Conservation (phyloP, 1,140 invertebrate species). For the Scylla paramamosain region DNA sequence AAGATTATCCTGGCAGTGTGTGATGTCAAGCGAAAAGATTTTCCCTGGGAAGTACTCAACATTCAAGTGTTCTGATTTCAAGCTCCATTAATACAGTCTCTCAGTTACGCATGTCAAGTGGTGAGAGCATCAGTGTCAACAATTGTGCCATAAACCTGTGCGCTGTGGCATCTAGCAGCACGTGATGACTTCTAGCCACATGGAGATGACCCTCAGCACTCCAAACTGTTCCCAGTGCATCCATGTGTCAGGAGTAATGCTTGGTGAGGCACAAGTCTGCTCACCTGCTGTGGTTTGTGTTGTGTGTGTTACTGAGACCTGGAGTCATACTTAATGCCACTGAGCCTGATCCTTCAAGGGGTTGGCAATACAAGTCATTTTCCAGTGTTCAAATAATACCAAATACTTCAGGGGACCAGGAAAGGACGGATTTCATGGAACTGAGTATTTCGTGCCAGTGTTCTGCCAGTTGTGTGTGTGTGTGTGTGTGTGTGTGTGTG, state of each 20-base stretch:
- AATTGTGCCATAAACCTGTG: background rate
- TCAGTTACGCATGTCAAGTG: background rate
- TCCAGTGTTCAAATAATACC: slow-evolving; percentile 23
- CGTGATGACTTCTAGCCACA: background rate
- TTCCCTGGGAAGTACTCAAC: background rate
- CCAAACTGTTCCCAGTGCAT: background rate
- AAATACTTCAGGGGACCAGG: background rate
- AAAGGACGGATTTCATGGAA: background rate
- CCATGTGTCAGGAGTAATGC: background rate
- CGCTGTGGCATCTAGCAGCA: background rate
- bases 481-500: no score
- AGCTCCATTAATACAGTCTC: background rate
- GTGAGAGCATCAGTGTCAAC: background rate
- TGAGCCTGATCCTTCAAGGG: background rate
- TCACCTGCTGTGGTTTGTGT: background rate
- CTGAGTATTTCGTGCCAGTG: background rate
- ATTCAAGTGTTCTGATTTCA: background rate
- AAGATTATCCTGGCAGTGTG: background rate
- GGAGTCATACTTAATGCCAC: background rate
- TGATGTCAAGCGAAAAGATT: background rate
- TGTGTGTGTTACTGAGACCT: background rate
- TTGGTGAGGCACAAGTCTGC: background rate
- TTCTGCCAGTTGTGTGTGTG: background rate
- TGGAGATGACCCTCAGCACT: background rate
- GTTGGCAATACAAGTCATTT: background rate